phyloP scores from a whole-genome alignment of 2,888 invertebrate genomes.

The Nematopogon swammerdamellus region DNA sequence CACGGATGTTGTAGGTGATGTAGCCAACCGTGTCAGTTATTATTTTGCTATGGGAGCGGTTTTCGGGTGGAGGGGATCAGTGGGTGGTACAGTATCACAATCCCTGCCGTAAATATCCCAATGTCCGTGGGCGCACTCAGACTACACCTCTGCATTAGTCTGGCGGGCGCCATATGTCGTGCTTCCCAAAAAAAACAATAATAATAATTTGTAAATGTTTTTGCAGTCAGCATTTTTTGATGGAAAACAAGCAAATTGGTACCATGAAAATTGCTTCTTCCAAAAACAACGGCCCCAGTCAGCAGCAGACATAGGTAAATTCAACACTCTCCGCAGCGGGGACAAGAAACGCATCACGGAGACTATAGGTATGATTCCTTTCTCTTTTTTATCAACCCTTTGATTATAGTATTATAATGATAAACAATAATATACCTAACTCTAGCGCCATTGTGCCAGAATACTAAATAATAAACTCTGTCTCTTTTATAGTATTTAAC shows the following conservation, averaged over 20 bases:
- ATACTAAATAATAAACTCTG: conserved; percentile 1
- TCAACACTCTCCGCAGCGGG: conserved; percentile 72
- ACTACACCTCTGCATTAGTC: too few relatives aligned
- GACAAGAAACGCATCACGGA: conserved; percentile 80
- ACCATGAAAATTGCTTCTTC: conserved; percentile 86
- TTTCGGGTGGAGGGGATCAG: too few relatives aligned
- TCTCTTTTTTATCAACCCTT: conserved; percentile 1
- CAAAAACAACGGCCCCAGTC: conserved; percentile 70
- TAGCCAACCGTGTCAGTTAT: too few relatives aligned
- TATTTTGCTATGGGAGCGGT: too few relatives aligned
- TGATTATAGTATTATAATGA: too few relatives aligned
- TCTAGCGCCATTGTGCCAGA: neutral
- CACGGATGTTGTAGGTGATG: too few relatives aligned
- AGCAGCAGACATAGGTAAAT: conserved; percentile 75
- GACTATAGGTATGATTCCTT: conserved; percentile 55
- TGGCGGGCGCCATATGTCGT: too few relatives aligned
- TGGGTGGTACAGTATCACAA: too few relatives aligned
- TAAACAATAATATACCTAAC: neutral
- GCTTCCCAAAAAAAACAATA: too few relatives aligned
- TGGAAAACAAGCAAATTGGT: conserved; percentile 86
- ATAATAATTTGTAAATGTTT: conserved; percentile 6
- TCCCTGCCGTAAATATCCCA: too few relatives aligned
- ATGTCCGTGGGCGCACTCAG: too few relatives aligned
- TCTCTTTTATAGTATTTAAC: too few relatives aligned
- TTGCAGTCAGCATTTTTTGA: conserved; percentile 82